Base-by-base conservation (phyloP, 2,113 vertebrate species). In the Mirza zaza region DNA sequence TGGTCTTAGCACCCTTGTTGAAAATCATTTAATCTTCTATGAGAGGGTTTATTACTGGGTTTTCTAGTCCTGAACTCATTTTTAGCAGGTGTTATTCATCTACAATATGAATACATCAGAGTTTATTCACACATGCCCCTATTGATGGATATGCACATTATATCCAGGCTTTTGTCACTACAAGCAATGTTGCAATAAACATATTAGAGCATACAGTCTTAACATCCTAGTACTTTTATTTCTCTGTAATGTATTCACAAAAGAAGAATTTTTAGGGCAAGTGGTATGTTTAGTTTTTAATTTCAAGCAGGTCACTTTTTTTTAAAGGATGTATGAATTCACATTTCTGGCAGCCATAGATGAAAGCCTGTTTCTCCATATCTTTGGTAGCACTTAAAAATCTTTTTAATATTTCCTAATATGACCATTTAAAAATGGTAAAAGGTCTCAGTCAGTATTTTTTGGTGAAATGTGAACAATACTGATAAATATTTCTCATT, bases 381-480 rank as follows among this genome's bases (percentile, higher is more conserved):
- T 90, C 23, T 1, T 94, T 95, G 27, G 6, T 93, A 96, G 34
- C 65, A 76, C 75, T 90, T 93, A 90, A 55, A 67, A 96, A 55
- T 61, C 23, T 57, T 83, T 90, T 96, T 88, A 65, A 42, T 77
- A 4, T 91, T 96, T 75, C 42, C 75, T 94, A 48, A 27, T 90
- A 48, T 55, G 39, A 87, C 83, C 34, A 68, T 52, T 93, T 97
- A 82, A 96, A 95, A 93, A 89, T 87, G 55, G 29, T 84, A 88
- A 91, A 20, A 87, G 18, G 29, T 10, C 29, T 93, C 63, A 70
- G 50, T 75, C 57, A 88, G 11, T 77, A 82, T 95, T 94, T 96
- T 96, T 88, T 42, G 75, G 32, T 71, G 48, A 90, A 93, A 94
- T 80, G 15, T 68, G 10, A 96, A 96, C 89, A 85, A 80, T 75